These are phyloP conservation scores for Epizoanthus scotinus DNA, from an alignment of 92 coral and sea anemone genomes.

Conservation along the genomic window DNA sequence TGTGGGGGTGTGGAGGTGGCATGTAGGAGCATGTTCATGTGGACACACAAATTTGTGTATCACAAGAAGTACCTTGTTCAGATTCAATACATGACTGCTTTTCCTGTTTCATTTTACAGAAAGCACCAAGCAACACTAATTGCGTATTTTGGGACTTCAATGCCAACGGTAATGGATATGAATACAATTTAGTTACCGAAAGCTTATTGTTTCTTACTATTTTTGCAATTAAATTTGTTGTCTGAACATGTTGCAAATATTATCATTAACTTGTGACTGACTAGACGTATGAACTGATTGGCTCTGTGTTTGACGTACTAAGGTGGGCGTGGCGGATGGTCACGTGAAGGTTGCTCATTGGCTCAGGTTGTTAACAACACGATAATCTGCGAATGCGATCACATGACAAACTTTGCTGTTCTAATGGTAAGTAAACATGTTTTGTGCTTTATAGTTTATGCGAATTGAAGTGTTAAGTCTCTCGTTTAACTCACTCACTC, in stretches of 20 bases:
- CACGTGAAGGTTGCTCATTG: conserved; percentile 81
- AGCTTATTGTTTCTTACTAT: no score
- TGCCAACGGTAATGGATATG: conserved; percentile 39
- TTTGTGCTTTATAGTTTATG: background rate
- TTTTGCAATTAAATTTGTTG: no score
- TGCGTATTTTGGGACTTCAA: conserved; percentile 97
- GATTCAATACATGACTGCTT: background rate
- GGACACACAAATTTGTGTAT: background rate
- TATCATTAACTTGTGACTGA: no score
- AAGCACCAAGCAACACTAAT: conserved; percentile 60
- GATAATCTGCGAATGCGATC: conserved; percentile 89
- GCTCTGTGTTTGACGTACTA: background rate
- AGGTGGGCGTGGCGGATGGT: conserved; percentile 89
- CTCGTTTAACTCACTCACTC: background rate
- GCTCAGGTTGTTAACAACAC: conserved; percentile 77
- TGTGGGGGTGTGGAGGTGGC: no score
- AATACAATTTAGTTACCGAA: no score
- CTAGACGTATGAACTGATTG: background rate
- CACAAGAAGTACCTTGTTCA: background rate
- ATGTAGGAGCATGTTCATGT: no score
- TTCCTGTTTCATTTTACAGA: conserved; percentile 19
- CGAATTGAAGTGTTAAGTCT: background rate
- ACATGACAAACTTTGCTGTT: conserved; percentile 99
- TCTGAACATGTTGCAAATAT: no score
- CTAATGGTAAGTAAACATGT: conserved; percentile 71